Conservation (phyloP, 2,113 vertebrate genomes). For the Gymnarchus niloticus region DNA sequence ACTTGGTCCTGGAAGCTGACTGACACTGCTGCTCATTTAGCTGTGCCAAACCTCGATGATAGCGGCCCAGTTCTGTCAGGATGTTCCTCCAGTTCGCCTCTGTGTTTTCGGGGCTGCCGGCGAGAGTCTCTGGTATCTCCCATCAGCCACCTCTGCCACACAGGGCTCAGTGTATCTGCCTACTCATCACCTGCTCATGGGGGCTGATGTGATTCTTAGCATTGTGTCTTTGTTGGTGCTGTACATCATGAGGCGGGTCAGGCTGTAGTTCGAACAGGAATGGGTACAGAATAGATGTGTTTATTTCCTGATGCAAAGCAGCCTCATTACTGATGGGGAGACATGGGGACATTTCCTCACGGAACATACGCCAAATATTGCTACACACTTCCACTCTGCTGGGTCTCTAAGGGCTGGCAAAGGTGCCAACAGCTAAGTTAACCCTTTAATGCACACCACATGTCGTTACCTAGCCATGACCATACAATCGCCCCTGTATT, state of each 20-base stretch:
- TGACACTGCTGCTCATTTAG: not conserved
- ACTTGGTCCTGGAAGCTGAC: not conserved
- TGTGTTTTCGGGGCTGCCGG: not conserved
- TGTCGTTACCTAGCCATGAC: too few relatives aligned
- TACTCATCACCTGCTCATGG: not conserved
- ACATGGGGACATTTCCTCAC: not conserved
- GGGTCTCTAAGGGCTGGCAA: not conserved
- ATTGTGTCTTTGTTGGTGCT: not conserved
- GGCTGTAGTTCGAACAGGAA: not conserved
- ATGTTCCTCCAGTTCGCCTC: not conserved
- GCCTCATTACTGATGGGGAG: not conserved
- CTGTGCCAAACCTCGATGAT: not conserved
- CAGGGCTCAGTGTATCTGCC: not conserved
- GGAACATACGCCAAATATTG: not conserved
- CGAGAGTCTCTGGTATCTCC: not conserved
- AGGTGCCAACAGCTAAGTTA: too few relatives aligned
- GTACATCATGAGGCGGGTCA: not conserved
- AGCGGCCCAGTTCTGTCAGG: not conserved
- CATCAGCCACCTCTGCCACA: not conserved
- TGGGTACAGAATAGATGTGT: not conserved
- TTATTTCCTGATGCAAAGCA: not conserved
- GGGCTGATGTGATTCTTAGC: not conserved
- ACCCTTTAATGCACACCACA: too few relatives aligned
- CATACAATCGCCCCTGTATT: too few relatives aligned
- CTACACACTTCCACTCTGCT: not conserved